phyloP scores from a whole-genome alignment of 2,888 invertebrate species.

The Sturmia bella region DNA sequence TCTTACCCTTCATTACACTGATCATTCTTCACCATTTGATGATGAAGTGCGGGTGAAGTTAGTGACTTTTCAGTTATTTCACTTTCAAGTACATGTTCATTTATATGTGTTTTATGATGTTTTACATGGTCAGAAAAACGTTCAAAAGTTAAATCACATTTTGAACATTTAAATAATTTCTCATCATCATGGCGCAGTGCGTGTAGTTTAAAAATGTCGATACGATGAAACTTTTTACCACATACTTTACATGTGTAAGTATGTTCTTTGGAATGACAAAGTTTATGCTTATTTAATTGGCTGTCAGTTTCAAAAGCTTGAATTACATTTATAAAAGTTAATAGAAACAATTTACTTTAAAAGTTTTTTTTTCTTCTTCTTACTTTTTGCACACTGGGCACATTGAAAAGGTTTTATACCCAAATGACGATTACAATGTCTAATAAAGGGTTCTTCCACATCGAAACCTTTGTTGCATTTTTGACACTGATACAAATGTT shows the following conservation, averaged over 20 bases:
- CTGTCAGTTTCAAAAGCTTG: slow-evolving; percentile 38
- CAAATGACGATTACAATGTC: slow-evolving; percentile 54
- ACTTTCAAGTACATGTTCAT: slow-evolving; percentile 85
- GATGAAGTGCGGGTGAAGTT: slow-evolving; percentile 83
- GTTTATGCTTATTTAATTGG: slow-evolving; percentile 83
- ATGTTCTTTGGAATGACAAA: slow-evolving; percentile 83
- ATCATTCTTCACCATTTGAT: not conserved
- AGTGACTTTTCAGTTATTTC: slow-evolving; percentile 84
- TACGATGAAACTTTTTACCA: slow-evolving; percentile 82
- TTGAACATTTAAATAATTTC: slow-evolving; percentile 83
- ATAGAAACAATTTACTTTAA: not conserved
- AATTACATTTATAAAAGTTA: not conserved
- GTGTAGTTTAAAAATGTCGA: slow-evolving; percentile 84
- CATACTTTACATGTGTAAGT: slow-evolving; percentile 84
- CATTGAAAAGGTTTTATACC: slow-evolving; percentile 33
- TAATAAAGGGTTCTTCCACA: slow-evolving; percentile 16
- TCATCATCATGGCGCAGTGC: slow-evolving; percentile 83
- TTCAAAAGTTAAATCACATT: slow-evolving; percentile 84
- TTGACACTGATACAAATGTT: slow-evolving; percentile 79
- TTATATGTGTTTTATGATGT: slow-evolving; percentile 80
- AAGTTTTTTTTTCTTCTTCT: not conserved
- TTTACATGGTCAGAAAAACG: slow-evolving; percentile 83
- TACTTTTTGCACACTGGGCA: slow-evolving; percentile 46
- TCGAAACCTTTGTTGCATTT: slow-evolving; percentile 70
- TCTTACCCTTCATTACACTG: slow-evolving; percentile 1